Evolutionary conservation across 1,140 invertebrate species (phyloP), one percentile per base, ranked within the genome.

Genomic region (Cydia strobilella): DNA sequence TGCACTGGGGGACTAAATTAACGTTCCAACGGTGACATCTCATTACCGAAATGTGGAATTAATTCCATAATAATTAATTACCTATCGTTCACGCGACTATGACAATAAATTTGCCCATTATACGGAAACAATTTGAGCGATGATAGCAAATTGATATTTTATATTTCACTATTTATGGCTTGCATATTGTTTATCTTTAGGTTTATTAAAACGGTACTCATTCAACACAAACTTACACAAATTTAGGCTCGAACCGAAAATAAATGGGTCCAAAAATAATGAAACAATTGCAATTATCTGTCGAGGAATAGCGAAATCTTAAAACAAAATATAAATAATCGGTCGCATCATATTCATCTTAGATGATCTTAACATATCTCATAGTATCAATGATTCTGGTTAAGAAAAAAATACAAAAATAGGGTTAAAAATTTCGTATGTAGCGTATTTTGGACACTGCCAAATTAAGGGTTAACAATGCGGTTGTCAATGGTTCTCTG

Each of bases 31-130:
- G 54, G 54, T 59, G 54, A 59, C 54, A 23, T n/a, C 18, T 1
- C 20, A 23, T 23, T 23, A 59, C 20, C 9, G 10, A 59, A 59
- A 59, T 59, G 54, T 23, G 54, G 20, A 59, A 59, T 59, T 59
- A 59, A 59, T 59, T 59, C 54, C n/a, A 23, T 23, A 59, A 23
- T 59, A 59, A 59, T 59, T 59, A 59, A 23, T 51, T 18, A 51
- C 5, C 48, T 18, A 51, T 59, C 54, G 54, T 59, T 23, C 15
- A n/a, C 4, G 54, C 12, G 51, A 54, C 18, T 59, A 23, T 12
- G 20, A 59, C 20, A 3, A 23, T 59, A 20, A 59, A 59, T 59
- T 59, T 59, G 2, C 3, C 54, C 54, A 59, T 59, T 59, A 59
- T 59, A 23, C 20, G n/a, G 20, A 59, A 59, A 18, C 54, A 6